Evolutionary conservation across 2,888 invertebrate species (phyloP).

Genomic region (Euzophera pinguis): DNA sequence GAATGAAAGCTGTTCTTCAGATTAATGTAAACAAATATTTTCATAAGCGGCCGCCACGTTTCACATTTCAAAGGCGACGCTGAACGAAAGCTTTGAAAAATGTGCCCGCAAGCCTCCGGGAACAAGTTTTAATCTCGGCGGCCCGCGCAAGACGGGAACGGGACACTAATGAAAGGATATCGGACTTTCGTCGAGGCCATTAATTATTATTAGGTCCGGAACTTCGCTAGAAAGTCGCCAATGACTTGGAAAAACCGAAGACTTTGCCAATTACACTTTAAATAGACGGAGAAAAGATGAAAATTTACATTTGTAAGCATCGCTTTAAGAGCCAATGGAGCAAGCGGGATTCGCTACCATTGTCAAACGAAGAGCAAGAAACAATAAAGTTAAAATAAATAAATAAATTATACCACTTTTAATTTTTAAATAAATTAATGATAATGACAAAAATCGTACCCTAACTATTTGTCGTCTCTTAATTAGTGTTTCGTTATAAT

Average conservation of each 20-base stretch:
- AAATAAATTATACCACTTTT: too few relatives aligned
- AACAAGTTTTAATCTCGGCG: slow-evolving; percentile 75
- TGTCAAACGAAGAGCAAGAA: not conserved
- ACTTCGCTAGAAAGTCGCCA: slow-evolving; percentile 57
- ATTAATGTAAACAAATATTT: slow-evolving; percentile 38
- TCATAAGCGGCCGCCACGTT: slow-evolving; percentile 42
- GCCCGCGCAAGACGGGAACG: slow-evolving; percentile 48
- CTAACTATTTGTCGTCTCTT: not conserved
- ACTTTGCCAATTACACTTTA: slow-evolving; percentile 63
- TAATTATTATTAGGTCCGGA: slow-evolving; percentile 75
- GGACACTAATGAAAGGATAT: slow-evolving; percentile 77
- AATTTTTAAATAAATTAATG: too few relatives aligned
- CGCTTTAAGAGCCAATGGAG: slow-evolving; percentile 10
- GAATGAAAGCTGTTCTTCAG: slow-evolving; percentile 17
- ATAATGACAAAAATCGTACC: not conserved
- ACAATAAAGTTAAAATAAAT: not conserved
- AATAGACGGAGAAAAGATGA: slow-evolving; percentile 41
- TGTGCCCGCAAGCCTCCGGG: slow-evolving; percentile 50
- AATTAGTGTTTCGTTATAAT: not conserved
- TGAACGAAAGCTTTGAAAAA: slow-evolving; percentile 51
- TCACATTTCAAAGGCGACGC: slow-evolving; percentile 51
- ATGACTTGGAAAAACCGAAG: slow-evolving; percentile 71
- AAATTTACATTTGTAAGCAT: slow-evolving; percentile 37
- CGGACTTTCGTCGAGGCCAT: slow-evolving; percentile 71
- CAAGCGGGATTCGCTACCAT: not conserved